Base-by-base conservation (phyloP, 2,888 invertebrate species). In the Tuta absoluta region DNA sequence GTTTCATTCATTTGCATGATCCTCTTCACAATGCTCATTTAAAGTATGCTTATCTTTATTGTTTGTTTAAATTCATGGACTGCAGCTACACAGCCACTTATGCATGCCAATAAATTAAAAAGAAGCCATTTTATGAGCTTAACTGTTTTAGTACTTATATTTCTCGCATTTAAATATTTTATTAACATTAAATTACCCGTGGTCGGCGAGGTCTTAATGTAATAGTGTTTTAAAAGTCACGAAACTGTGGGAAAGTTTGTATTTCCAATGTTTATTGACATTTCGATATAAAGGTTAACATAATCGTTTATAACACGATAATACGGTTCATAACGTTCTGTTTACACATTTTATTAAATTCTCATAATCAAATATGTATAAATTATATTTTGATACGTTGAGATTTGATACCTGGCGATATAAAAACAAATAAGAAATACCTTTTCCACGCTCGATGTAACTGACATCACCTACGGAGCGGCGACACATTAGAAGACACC, bases 401-500 rank as follows among this genome's bases (percentile, higher is more conserved):
- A 72, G 71, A 73, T 76, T 80, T 72, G 71, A 79, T 78, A 33
- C 33, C 8, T 33, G 78, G 76, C 74, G 77, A 77, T 78, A 77
- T 72, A 71, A 76, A 78, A 81, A 77, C 77, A 82, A 81, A 80
- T 75, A 78, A 71, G 77, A 72, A 45, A 67, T 70, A 73, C 73
- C 72, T 69, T 71, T 70, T 72, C 69, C 69, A 73, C 70, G 71
- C 66, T 70, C 65, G 66, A 68, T 67, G 72, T 78, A 76, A 80
- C 70, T 75, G 76, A 74, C 78, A 79, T 85, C 83, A 77, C 85
- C 85, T 82, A 84, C 77, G 70, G 86, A 71, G 86, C 80, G 71
- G 73, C 75, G 72, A 81, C 86, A 84, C 86, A 70, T 87, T 86
- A 78, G 65, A 66, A 76, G 74, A 82, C 82, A 83, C 83, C 80